A percentile compares a stretch with the other conserved stretches of the same genome.
Evolutionary conservation across 2,113 vertebrate genomes (phyloP).

Genomic region (Upupa epops): DNA sequence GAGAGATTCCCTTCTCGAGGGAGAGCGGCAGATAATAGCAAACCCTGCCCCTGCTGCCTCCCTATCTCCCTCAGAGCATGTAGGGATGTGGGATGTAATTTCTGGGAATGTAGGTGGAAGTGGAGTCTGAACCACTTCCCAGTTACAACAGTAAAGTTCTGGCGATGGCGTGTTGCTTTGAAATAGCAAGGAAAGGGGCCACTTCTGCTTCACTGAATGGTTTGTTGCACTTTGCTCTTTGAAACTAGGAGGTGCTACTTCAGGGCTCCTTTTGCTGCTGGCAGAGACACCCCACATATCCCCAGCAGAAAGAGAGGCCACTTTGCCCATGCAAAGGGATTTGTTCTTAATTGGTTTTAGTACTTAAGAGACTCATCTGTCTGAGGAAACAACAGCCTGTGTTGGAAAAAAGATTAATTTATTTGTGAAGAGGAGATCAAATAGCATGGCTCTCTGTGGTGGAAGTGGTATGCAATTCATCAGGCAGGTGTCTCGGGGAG

Average conservation of each 20-base stretch:
- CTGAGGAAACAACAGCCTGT: neutral
- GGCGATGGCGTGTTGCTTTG: neutral
- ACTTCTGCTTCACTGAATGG: neutral
- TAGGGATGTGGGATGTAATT: neutral
- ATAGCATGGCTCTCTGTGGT: neutral
- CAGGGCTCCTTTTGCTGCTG: neutral
- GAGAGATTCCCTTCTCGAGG: neutral
- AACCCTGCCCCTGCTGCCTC: no score
- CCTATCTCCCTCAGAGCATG: neutral
- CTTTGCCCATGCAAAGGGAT: neutral
- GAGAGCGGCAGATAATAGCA: neutral
- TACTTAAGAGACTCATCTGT: constrained; percentile 39
- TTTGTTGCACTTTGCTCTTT: neutral
- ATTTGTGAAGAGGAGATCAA: neutral
- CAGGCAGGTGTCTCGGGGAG: neutral
- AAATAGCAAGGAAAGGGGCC: neutral
- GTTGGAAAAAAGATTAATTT: constrained; percentile 2
- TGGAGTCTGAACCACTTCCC: neutral
- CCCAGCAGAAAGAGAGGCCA: neutral
- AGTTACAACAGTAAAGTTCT: neutral
- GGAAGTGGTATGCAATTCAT: neutral
- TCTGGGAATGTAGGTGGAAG: neutral
- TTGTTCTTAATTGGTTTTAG: constrained; percentile 41
- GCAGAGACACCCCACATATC: no score
- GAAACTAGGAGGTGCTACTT: neutral